Evolutionary conservation across 1,140 invertebrate species (phyloP).

Genomic region (Protaetia brevitarsis): DNA sequence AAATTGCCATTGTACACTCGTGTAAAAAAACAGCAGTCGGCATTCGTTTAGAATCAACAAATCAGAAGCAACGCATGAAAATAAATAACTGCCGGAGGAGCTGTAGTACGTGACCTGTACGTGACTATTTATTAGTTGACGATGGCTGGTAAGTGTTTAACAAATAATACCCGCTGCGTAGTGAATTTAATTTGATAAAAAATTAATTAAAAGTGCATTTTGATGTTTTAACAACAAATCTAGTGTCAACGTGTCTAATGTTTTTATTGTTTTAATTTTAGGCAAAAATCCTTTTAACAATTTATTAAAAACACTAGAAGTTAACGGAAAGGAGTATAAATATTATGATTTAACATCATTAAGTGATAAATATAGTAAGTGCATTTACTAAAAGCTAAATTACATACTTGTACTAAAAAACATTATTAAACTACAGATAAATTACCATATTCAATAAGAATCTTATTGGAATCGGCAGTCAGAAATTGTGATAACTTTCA

Average conservation of each 20-base stretch:
- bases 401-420: slow-evolving; percentile 24
- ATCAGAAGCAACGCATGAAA: neutral
- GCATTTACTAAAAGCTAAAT: slow-evolving; percentile 25
- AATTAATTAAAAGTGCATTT: slow-evolving; percentile 19
- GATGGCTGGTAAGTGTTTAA: slow-evolving; percentile 48
- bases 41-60: neutral
- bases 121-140: slow-evolving; percentile 42
- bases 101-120: too few relatives aligned
- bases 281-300: slow-evolving; percentile 68
- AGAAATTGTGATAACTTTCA: slow-evolving; percentile 96
- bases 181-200: slow-evolving; percentile 21
- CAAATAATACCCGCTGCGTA: slow-evolving; percentile 23
- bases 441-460: slow-evolving; percentile 91
- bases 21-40: too few relatives aligned
- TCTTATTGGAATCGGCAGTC: slow-evolving; percentile 92
- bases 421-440: slow-evolving; percentile 53
- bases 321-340: slow-evolving; percentile 64
- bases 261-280: slow-evolving; percentile 37
- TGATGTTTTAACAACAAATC: too few relatives aligned
- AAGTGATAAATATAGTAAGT: slow-evolving; percentile 75
- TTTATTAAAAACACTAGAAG: slow-evolving; percentile 63
- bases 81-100: neutral
- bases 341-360: slow-evolving; percentile 73
- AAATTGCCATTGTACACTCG: too few relatives aligned
- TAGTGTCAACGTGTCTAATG: too few relatives aligned